Percentiles rank a stretch among this genome's conserved stretches.
These are phyloP conservation scores for Stenurella melanura DNA, from an alignment of 2,888 invertebrate species.

Conservation along the genomic window DNA sequence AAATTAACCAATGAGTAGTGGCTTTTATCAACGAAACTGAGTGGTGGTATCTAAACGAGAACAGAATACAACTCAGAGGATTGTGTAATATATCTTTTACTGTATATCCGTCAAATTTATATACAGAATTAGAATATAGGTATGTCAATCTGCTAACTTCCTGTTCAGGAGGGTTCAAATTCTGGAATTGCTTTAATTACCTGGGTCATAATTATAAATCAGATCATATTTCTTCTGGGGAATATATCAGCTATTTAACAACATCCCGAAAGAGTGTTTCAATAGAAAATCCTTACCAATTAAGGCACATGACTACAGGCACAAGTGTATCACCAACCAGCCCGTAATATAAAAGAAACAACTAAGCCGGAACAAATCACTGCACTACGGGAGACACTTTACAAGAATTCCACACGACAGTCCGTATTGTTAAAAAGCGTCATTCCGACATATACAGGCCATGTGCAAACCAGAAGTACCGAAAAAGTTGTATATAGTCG, in stretches of 20 bases:
- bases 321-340: conserved; percentile 45
- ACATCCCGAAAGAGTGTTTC: conserved; percentile 9
- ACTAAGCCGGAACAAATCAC: conserved; percentile 60
- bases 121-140: too few relatives aligned
- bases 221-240: not conserved
- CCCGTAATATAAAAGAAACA: conserved; percentile 46
- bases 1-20: too few relatives aligned
- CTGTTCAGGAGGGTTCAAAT: not conserved
- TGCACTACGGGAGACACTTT: conserved; percentile 56
- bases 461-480: conserved; percentile 39
- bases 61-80: too few relatives aligned
- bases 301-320: conserved; percentile 38
- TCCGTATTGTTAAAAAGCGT: conserved; percentile 59
- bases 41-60: too few relatives aligned
- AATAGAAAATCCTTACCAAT: conserved; percentile 43
- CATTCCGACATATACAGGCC: conserved; percentile 50
- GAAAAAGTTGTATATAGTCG: conserved; percentile 27
- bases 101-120: not conserved
- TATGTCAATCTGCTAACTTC: not conserved
- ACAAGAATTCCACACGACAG: conserved; percentile 60
- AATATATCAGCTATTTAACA: conserved; percentile 6
- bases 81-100: too few relatives aligned
- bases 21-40: too few relatives aligned
- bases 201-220: not conserved
- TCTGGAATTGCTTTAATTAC: not conserved